Evolutionary conservation across 1,140 invertebrate genomes (phyloP).

Genomic region (Zaprionus camerounensis): DNA sequence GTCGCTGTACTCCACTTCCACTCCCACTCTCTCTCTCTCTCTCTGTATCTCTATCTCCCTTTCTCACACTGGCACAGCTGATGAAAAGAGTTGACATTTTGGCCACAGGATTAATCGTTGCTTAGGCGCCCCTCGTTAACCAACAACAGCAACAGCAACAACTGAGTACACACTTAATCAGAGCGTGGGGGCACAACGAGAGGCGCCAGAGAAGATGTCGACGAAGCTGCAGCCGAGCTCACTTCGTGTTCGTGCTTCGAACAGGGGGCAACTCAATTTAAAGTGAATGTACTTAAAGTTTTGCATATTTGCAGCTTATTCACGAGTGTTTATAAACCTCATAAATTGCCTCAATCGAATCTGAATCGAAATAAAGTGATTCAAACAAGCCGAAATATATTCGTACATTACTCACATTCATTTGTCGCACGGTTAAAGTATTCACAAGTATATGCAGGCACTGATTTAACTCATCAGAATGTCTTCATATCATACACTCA

Average conservation of each 20-base stretch:
- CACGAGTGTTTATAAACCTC: background rate
- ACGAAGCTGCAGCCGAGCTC: conserved; percentile 24
- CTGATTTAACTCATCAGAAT: no score
- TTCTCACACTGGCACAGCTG: conserved; percentile 3
- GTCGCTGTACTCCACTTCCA: background rate
- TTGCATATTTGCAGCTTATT: background rate
- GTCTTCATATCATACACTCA: background rate
- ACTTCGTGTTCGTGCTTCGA: conserved; percentile 44
- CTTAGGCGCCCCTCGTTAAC: conserved; percentile 16
- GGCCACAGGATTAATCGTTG: conserved; percentile 27
- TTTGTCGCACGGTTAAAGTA: background rate
- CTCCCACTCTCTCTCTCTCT: background rate
- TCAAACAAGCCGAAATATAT: background rate
- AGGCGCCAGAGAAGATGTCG: background rate
- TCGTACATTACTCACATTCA: background rate
- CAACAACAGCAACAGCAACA: conserved; percentile 9
- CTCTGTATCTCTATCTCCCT: background rate
- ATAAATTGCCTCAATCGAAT: background rate
- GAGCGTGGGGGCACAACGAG: conserved; percentile 15
- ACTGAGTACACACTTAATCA: conserved; percentile 27
- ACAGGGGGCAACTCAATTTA: conserved; percentile 2
- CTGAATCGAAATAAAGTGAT: background rate
- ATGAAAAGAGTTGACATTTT: conserved; percentile 32
- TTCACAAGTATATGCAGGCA: background rate
- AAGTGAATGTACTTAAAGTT: conserved; percentile 24